These are phyloP conservation scores for Homalodisca vitripennis DNA, from an alignment of 1,140 invertebrate species.

Conservation along the genomic window DNA sequence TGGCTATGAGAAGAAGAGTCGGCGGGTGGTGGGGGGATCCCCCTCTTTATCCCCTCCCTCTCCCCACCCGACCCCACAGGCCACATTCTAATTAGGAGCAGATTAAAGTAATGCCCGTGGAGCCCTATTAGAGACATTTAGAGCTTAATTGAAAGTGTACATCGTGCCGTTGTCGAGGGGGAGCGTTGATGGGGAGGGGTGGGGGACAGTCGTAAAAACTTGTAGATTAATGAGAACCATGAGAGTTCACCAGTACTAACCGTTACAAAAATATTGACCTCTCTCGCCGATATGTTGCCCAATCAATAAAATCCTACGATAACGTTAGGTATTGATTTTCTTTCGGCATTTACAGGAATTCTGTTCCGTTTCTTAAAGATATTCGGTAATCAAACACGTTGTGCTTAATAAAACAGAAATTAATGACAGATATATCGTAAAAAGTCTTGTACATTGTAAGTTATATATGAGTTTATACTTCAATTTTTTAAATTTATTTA, in stretches of 20 bases:
- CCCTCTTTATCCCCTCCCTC: not conserved
- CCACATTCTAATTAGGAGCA: slow-evolving; percentile 29
- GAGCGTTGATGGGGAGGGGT: not conserved
- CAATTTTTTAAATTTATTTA: too few species aligned
- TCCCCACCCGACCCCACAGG: not conserved
- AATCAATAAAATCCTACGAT: too few species aligned
- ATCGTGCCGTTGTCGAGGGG: slow-evolving; percentile 8
- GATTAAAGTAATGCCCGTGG: slow-evolving; percentile 31
- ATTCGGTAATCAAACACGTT: too few species aligned
- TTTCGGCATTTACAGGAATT: too few species aligned
- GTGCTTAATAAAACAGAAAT: too few species aligned
- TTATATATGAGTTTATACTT: too few species aligned
- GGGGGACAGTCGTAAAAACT: slow-evolving; percentile 24
- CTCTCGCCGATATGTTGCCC: not conserved
- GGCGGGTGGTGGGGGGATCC: too few species aligned
- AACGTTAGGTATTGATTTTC: too few species aligned
- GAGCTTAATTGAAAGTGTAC: slow-evolving; percentile 31
- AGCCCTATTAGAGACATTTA: slow-evolving; percentile 31
- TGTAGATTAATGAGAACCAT: slow-evolving; percentile 27
- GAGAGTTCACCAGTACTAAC: slow-evolving; percentile 22
- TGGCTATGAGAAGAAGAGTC: too few species aligned
- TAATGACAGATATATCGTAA: too few species aligned
- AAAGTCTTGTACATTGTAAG: too few species aligned
- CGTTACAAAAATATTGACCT: not conserved
- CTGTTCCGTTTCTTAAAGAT: too few species aligned